Conservation (phyloP, 2,888 invertebrate genomes). For the Agrochola litura region DNA sequence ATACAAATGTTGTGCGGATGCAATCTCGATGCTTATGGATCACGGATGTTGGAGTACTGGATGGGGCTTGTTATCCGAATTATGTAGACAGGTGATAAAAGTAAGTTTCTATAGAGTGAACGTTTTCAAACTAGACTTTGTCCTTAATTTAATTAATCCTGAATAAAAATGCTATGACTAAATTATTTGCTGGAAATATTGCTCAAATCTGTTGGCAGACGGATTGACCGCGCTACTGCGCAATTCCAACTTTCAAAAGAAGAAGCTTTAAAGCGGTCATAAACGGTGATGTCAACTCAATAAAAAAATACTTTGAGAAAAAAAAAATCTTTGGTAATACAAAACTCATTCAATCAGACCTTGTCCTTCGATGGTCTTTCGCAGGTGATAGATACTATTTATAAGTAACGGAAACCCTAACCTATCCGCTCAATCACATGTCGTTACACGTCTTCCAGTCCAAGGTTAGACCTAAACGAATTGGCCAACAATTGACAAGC, state of each 20-base stretch:
- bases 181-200: not conserved
- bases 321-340: not conserved
- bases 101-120: not conserved
- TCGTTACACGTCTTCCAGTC: not conserved
- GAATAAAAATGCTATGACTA: not conserved
- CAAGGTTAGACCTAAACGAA: conserved; percentile 11
- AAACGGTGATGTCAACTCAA: not conserved
- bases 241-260: too few relatives aligned
- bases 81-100: not conserved
- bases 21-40: conserved; percentile 52
- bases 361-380: too few relatives aligned
- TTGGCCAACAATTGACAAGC: conserved; percentile 30
- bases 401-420: not conserved
- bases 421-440: not conserved
- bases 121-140: not conserved
- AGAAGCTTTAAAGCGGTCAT: not conserved
- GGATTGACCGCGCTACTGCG: not conserved
- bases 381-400: not conserved
- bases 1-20: conserved; percentile 63
- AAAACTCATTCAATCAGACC: not conserved
- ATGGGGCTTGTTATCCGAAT: not conserved
- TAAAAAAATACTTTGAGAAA: not conserved
- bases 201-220: not conserved
- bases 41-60: conserved; percentile 26
- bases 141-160: not conserved